Percentiles rank a stretch among this genome's conserved stretches.
These are phyloP conservation scores for Agrochola lychnidis DNA, from an alignment of 2,888 invertebrate species.

Conservation along the genomic window DNA sequence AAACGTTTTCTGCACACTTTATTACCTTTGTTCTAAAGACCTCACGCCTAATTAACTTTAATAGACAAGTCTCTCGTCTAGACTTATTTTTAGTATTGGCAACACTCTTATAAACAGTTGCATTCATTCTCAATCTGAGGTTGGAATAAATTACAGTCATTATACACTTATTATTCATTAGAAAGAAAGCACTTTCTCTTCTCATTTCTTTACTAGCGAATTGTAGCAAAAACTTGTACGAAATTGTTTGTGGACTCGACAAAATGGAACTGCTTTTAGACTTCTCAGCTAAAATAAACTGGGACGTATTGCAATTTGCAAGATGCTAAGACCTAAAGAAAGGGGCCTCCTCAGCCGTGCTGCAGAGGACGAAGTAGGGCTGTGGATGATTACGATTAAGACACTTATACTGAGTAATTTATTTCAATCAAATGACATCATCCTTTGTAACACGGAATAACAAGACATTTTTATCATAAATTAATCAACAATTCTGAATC, in stretches of 20 bases:
- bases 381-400: not conserved
- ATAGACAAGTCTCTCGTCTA: constrained; percentile 33
- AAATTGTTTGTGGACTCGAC: constrained; percentile 11
- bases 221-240: constrained; percentile 31
- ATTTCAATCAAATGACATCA: constrained; percentile 2
- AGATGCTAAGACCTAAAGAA: not conserved
- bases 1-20: constrained; percentile 7
- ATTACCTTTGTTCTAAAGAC: constrained; percentile 19
- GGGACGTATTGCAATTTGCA: constrained; percentile 1
- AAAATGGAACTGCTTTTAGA: constrained; percentile 4
- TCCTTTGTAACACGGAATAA: not conserved
- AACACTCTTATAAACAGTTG: constrained; percentile 60
- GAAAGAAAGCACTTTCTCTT: constrained; percentile 63
- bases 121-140: constrained; percentile 54
- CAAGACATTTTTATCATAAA: constrained; percentile 3
- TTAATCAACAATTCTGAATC: constrained; percentile 23
- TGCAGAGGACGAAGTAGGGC: too few relatives aligned
- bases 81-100: constrained; percentile 58
- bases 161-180: constrained; percentile 61
- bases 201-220: constrained; percentile 36
- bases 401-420: not conserved
- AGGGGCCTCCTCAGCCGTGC: not conserved
- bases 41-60: constrained; percentile 42
- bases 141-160: constrained; percentile 61
- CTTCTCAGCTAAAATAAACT: not conserved